A percentile compares a stretch with the other conserved stretches of the same genome.
phyloP scores from a whole-genome alignment of 2,797 vertebrate species.

The Poliocrania exsul region DNA sequence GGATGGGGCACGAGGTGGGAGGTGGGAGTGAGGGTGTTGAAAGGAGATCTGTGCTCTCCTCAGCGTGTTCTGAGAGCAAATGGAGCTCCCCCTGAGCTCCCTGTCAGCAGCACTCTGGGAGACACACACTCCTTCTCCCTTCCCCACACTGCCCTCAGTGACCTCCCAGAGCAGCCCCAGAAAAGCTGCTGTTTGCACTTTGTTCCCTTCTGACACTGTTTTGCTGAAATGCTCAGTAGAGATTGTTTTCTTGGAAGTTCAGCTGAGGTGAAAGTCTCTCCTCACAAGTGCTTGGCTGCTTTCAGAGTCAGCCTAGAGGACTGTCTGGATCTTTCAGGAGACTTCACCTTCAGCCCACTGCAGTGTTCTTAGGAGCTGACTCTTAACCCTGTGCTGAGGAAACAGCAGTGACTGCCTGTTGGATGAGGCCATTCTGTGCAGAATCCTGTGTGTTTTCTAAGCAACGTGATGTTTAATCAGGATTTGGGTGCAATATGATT shows the following conservation, averaged over 20 bases:
- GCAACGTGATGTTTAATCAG: background rate
- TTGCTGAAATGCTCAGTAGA: background rate
- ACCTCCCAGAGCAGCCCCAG: background rate
- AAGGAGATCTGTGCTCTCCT: background rate
- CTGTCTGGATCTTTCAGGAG: background rate
- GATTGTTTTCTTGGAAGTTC: slow-evolving; percentile 20
- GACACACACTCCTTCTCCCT: background rate
- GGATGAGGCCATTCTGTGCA: background rate
- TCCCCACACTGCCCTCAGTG: background rate
- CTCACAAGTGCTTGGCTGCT: background rate
- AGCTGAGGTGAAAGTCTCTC: slow-evolving; percentile 21
- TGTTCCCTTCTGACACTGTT: background rate
- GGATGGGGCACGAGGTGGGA: background rate
- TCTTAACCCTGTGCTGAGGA: background rate
- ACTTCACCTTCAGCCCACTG: background rate
- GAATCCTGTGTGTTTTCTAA: background rate
- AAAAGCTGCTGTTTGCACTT: background rate
- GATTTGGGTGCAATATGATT: background rate
- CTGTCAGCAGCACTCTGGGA: background rate
- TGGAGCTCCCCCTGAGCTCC: background rate
- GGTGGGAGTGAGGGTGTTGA: background rate
- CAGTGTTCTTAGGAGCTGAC: background rate
- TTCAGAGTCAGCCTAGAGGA: background rate
- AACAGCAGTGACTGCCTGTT: background rate
- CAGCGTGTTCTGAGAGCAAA: background rate